phyloP scores from a whole-genome alignment of 2,113 vertebrate genomes.

The Tonatia bakeri region DNA sequence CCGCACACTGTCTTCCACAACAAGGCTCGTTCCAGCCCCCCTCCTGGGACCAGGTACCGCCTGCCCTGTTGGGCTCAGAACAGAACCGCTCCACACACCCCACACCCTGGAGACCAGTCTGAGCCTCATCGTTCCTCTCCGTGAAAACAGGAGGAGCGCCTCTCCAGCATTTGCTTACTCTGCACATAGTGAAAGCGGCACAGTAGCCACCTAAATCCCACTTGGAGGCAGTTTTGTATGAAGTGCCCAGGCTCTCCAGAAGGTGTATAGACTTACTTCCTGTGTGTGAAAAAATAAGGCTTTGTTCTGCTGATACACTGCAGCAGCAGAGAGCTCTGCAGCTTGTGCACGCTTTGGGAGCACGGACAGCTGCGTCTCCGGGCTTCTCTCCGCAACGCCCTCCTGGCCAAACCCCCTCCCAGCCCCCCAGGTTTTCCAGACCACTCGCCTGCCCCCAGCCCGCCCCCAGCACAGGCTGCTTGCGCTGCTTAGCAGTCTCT shows the following conservation, averaged over 20 bases:
- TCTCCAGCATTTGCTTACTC: background rate
- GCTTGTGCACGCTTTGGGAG: background rate
- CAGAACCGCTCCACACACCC: background rate
- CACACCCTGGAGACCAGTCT: accelerated
- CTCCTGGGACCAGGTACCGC: background rate
- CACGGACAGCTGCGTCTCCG: background rate
- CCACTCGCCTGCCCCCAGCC: accelerated
- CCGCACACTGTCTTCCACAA: accelerated
- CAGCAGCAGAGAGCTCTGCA: accelerated
- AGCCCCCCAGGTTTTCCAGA: accelerated
- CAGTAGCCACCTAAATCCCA: too few species aligned
- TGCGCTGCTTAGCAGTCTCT: background rate
- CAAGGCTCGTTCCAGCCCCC: background rate
- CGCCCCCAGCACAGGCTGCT: background rate
- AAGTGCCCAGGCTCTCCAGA: background rate
- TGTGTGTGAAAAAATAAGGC: background rate
- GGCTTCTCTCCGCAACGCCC: background rate
- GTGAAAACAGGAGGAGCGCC: accelerated
- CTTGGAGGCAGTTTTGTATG: background rate
- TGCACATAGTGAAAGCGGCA: accelerated
- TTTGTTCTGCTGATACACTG: accelerated
- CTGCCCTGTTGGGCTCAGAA: background rate
- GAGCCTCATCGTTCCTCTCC: background rate
- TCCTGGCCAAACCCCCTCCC: background rate
- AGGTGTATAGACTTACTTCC: background rate